Evolutionary conservation across 2,797 vertebrate genomes (phyloP).

Genomic region (Luscinia luscinia): DNA sequence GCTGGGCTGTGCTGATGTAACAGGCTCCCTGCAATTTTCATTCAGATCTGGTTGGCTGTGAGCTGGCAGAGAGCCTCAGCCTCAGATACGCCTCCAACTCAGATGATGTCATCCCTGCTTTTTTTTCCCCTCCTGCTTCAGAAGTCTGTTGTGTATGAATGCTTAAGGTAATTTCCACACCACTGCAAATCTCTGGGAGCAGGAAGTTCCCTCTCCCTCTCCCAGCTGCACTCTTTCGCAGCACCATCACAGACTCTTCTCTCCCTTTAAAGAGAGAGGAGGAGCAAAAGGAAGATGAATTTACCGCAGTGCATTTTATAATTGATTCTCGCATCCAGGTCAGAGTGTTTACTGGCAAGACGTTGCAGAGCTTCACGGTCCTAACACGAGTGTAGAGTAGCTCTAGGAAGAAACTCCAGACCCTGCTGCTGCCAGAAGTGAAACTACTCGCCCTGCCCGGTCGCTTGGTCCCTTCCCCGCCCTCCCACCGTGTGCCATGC

Average conservation of each 20-base stretch:
- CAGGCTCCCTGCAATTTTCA: conserved; percentile 69
- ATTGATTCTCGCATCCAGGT: conserved; percentile 12
- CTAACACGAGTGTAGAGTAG: background rate
- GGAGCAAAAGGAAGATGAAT: conserved; percentile 54
- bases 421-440: background rate
- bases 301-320: conserved; percentile 64
- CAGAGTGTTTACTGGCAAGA: background rate
- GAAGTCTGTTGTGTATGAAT: background rate
- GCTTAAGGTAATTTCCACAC: conserved; percentile 1
- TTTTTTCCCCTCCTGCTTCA: background rate
- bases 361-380: background rate
- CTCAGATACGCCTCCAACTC: conserved; percentile 66
- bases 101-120: conserved; percentile 73
- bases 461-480: background rate
- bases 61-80: conserved; percentile 62
- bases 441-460: conserved; percentile 17
- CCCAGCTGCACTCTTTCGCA: background rate
- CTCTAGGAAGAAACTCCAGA: conserved; percentile 37
- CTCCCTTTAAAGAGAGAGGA: conserved; percentile 50
- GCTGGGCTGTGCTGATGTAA: conserved; percentile 82
- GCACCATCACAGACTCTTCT: background rate
- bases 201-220: background rate
- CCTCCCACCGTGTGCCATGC: conserved; percentile 4
- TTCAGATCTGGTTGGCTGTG: conserved; percentile 73
- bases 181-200: background rate